Base-by-base conservation (phyloP, 2,888 invertebrate genomes). In the Agonopterix subpropinquella region DNA sequence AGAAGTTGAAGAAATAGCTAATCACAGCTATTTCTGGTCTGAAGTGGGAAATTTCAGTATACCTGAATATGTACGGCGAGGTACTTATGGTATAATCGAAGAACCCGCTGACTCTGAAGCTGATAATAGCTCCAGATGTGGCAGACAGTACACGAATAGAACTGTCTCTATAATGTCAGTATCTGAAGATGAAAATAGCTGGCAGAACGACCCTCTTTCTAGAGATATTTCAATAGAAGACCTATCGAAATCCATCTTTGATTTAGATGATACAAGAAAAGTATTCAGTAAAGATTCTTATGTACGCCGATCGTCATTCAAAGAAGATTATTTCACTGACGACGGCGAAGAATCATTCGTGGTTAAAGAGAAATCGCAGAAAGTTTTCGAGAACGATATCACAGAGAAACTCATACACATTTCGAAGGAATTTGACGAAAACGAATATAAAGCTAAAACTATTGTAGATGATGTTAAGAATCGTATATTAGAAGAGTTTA, bases 131-230 rank as follows among this genome's bases (percentile, higher is more conserved):
- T 83, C 67, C 43, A 76, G 65, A 68, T 73, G 65, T 54, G 68
- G 70, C 2, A 80, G 63, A 54, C 69, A 79, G 4, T 56, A 62
- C 5, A 69, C 78, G 0, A 89, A 88, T 60, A 85, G 92, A 57
- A 89, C 90, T 3, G 73, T 92, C n/a, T 92, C 92, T 0, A 92
- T 92, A n/a, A 89, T 90, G 53, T 92, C 92, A 1, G 79, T 92
- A 36, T 92, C 92, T 1, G 92, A 92, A 70, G 92, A 92, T 57
- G 92, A 92, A 18, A 82, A 81, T 55, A 91, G 89, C 43, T 77
- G 89, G 75, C 89, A 89, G 47, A 90, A 89, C 11, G 87, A 90
- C 48, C 72, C 88, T 42, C 74, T 89, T 11, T 91, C 91, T 0
- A 74, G 90, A 50, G 91, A 92, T 55, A 85, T 91, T 47, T 91